Conservation (phyloP, 2,888 invertebrate genomes). For the Zhuqinia jingwanae region DNA sequence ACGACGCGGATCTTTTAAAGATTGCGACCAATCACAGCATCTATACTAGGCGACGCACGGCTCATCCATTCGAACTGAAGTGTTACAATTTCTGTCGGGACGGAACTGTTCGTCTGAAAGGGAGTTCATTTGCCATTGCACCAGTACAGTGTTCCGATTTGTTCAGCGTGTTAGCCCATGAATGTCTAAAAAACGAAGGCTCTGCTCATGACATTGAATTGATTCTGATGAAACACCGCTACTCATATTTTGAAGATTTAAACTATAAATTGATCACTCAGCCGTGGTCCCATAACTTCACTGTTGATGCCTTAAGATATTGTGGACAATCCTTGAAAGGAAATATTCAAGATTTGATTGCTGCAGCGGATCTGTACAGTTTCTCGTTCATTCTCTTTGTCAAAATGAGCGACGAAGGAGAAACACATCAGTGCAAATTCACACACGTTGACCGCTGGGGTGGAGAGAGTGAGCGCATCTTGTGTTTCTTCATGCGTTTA, state of each 20-base stretch:
- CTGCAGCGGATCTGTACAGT: conserved; percentile 71
- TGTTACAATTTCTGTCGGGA: conserved; percentile 39
- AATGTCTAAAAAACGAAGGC: conserved; percentile 47
- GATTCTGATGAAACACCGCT: conserved; percentile 59
- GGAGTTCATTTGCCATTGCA: conserved; percentile 35
- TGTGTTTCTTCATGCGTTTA: conserved; percentile 68
- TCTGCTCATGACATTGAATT: conserved; percentile 57
- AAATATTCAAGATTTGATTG: conserved; percentile 73
- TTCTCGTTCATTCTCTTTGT: conserved; percentile 70
- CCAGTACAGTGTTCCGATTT: conserved; percentile 58
- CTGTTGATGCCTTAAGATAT: conserved; percentile 61
- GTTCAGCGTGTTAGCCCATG: conserved; percentile 66
- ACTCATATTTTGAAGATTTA: conserved; percentile 62
- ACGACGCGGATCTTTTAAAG: conserved; percentile 54
- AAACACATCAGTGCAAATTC: conserved; percentile 64
- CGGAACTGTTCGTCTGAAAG: conserved; percentile 51
- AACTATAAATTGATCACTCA: conserved; percentile 73
- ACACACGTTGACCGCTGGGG: conserved; percentile 74
- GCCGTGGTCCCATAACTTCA: conserved; percentile 71
- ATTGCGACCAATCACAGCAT: conserved; percentile 28
- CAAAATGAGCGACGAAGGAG: conserved; percentile 42
- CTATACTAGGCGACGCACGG: not conserved
- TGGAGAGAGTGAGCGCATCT: conserved; percentile 59
- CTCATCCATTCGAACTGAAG: conserved; percentile 61
- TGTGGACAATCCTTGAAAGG: conserved; percentile 59